Evolutionary conservation across 2,888 invertebrate genomes (phyloP).

Genomic region (Apamea crenata): DNA sequence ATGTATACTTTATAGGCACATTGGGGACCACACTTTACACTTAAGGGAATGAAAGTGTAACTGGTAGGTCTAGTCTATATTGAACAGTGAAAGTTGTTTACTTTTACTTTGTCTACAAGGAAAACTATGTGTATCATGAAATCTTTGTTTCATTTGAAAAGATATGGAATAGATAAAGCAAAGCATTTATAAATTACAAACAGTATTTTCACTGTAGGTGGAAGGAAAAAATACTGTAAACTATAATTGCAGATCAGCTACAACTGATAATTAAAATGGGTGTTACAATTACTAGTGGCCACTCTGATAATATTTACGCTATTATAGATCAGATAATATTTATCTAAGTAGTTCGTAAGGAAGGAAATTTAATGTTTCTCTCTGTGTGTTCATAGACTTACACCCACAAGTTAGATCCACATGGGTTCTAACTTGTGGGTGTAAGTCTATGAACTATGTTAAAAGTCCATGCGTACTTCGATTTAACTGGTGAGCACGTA

Average conservation of each 20-base stretch:
- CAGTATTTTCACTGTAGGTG: background rate
- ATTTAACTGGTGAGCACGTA: slow-evolving; percentile 42
- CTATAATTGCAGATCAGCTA: slow-evolving; percentile 2
- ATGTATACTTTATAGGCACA: background rate
- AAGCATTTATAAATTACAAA: background rate
- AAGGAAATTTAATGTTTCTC: background rate
- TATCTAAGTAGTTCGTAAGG: background rate
- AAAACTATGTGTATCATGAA: background rate
- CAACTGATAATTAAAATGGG: background rate
- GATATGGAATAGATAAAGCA: slow-evolving; percentile 2
- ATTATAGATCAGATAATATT: too few species aligned
- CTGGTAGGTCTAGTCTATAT: slow-evolving; percentile 26
- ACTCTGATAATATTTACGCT: background rate
- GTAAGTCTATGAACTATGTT: background rate
- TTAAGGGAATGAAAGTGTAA: slow-evolving; percentile 50
- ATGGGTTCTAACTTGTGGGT: slow-evolving; percentile 8
- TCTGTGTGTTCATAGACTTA: too few species aligned
- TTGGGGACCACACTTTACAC: slow-evolving; percentile 3
- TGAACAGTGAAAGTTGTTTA: slow-evolving; percentile 47
- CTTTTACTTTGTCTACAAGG: slow-evolving; percentile 10
- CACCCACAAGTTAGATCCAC: too few species aligned
- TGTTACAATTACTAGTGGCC: slow-evolving; percentile 4
- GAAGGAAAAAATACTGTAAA: slow-evolving; percentile 11
- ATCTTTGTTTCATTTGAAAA: background rate
- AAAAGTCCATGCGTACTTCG: background rate